Evolutionary conservation across 1,140 invertebrate species (phyloP).

Genomic region (Zaprionus vittiger): DNA sequence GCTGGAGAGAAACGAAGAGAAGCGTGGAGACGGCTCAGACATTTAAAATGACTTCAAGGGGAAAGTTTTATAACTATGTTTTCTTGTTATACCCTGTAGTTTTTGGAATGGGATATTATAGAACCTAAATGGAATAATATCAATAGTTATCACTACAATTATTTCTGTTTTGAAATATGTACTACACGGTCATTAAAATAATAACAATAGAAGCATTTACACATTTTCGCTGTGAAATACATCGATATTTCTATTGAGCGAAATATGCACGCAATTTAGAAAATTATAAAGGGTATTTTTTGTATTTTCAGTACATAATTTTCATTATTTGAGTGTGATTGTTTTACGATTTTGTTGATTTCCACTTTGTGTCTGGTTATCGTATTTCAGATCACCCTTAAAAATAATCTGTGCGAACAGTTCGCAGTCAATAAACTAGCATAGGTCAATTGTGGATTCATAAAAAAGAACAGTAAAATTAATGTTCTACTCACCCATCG

Average conservation of each 20-base stretch:
- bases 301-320: constrained; percentile 21
- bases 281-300: constrained; percentile 7
- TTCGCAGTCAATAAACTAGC: constrained; percentile 29
- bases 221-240: too few species aligned
- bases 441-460: constrained; percentile 7
- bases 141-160: too few species aligned
- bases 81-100: constrained; percentile 21
- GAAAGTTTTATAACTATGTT: constrained; percentile 45
- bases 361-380: constrained; percentile 52
- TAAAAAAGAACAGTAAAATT: neutral
- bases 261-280: too few species aligned
- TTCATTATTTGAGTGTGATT: constrained; percentile 14
- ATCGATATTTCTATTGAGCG: too few species aligned
- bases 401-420: constrained; percentile 44
- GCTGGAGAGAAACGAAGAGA: neutral
- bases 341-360: constrained; percentile 15
- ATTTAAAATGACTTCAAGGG: constrained; percentile 33
- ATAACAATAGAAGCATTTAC: too few species aligned
- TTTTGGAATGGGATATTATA: constrained; percentile 1
- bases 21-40: constrained; percentile 7
- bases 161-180: too few species aligned
- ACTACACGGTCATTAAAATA: too few species aligned
- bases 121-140: neutral
- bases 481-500: constrained; percentile 89
- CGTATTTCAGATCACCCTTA: constrained; percentile 71